Base-by-base conservation (phyloP, 2,888 invertebrate species). In the Pimpla rufipes region DNA sequence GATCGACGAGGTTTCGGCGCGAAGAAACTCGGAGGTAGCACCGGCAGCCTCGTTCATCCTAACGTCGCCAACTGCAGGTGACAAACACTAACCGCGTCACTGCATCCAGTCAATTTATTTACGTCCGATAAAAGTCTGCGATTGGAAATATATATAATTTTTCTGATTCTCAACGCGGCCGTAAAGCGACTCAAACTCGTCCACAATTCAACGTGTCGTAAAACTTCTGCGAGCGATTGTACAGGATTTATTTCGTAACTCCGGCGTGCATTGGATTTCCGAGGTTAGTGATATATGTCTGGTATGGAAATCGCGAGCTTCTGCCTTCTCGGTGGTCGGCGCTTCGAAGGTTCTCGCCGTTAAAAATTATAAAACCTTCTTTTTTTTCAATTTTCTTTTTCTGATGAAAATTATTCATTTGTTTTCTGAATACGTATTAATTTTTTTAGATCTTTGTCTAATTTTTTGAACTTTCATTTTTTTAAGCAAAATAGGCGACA, bases 221-320 rank as follows among this genome's bases (percentile, higher is more conserved):
- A 29, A 67, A 76, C 52, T 67, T 76, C 10, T 55, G 50, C 57
- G 42, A 10, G 18, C 35, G 76, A 76, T 76, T 76, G 55, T 67
- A 76, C 66, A 35, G 66, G 45, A 57, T 57, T 76, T 57, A 76
- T 67, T 75, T 66, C 55, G 64, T 75, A 75, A 75, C 52, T 42
- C 52, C 52, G 42, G 55, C 75, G 40, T 75, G 55, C 66, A 37
- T 66, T 75, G 29, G 57, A 71, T 71, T 59, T 59, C 71, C 45
- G 11, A 71, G 57, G 23, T 57, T 62, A 18, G 18, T 55, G 13
- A 59, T 47, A 35, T 62, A 59, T 35, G 11, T 18, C 16, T 35
- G 35, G 29, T 45, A 45, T 29, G 18, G 13, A 35, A 71, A 59
- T 71, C 29, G 35, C 35, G 57, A 71, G 57, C 57, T 71, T 71